Evolutionary conservation across 37 sponge, comb jelly and placozoan genomes (phyloP).

Genomic region (Tethya wilhelma): DNA sequence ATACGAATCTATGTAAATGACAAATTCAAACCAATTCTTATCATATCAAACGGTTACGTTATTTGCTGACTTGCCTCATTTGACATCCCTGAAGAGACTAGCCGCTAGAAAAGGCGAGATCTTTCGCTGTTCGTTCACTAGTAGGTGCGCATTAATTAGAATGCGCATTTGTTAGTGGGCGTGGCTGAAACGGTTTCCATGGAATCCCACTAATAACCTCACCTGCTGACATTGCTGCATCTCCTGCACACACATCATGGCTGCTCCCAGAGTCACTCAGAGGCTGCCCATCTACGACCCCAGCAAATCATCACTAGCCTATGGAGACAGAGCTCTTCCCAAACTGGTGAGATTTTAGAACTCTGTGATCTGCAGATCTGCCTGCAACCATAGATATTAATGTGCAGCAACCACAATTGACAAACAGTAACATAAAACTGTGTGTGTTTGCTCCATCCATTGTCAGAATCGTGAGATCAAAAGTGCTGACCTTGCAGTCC

Average conservation of each 20-base stretch:
- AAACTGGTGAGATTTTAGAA: conserved; percentile 85
- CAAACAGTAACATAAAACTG: not conserved
- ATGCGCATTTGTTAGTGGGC: not conserved
- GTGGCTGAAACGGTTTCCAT: not conserved
- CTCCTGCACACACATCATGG: conserved; percentile 53
- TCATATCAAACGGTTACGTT: too few relatives aligned
- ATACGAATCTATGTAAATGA: too few relatives aligned
- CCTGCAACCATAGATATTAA: not conserved
- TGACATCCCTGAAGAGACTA: too few relatives aligned
- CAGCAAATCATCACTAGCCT: conserved; percentile 76
- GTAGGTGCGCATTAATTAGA: not conserved
- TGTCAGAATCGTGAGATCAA: conserved; percentile 74
- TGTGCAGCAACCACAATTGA: not conserved
- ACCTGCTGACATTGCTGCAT: not conserved
- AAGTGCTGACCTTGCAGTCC: conserved; percentile 38
- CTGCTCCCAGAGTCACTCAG: conserved; percentile 70
- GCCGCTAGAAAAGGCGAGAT: too few relatives aligned
- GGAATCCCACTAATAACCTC: not conserved
- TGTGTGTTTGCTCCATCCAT: not conserved
- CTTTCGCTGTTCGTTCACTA: too few relatives aligned
- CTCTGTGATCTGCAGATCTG: not conserved
- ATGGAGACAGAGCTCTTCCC: conserved; percentile 85
- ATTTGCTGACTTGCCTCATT: too few relatives aligned
- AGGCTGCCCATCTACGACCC: conserved; percentile 77
- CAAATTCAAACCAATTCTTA: too few relatives aligned